phyloP scores from a whole-genome alignment of 2,888 invertebrate species.

The Apoda limacodes region DNA sequence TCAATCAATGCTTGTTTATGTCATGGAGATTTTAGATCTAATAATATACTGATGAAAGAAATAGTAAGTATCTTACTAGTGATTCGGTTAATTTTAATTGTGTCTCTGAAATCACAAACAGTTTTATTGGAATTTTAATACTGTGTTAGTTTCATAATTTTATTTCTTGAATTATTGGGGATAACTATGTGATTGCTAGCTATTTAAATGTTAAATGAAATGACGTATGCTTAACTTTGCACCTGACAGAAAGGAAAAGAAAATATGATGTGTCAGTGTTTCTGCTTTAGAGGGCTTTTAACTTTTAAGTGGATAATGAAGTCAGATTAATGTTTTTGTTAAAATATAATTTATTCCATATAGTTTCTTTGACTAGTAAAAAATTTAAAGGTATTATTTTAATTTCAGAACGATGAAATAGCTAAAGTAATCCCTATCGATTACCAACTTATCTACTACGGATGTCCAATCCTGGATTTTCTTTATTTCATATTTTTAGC shows the following conservation, averaged over 20 bases:
- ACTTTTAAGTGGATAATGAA: too few species aligned
- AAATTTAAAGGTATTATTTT: not conserved
- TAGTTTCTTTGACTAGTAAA: not conserved
- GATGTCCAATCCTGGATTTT: constrained; percentile 12
- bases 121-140: too few species aligned
- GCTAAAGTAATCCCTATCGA: constrained; percentile 9
- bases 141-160: too few species aligned
- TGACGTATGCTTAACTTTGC: too few species aligned
- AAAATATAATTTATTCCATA: not conserved
- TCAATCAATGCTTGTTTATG: constrained; percentile 23
- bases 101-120: too few species aligned
- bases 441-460: constrained; percentile 12
- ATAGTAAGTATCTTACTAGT: constrained; percentile 35
- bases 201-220: too few species aligned
- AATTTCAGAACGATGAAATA: constrained; percentile 8
- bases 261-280: too few species aligned
- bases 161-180: too few species aligned
- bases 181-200: too few species aligned
- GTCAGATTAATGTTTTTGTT: not conserved
- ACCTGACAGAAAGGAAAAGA: too few species aligned
- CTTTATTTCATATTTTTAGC: constrained; percentile 12
- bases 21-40: constrained; percentile 45
- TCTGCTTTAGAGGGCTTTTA: too few species aligned
- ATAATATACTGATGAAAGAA: constrained; percentile 37
- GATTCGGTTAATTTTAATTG: too few species aligned